Conservation (phyloP, 2,888 invertebrate genomes). For the Maniola hyperantus region DNA sequence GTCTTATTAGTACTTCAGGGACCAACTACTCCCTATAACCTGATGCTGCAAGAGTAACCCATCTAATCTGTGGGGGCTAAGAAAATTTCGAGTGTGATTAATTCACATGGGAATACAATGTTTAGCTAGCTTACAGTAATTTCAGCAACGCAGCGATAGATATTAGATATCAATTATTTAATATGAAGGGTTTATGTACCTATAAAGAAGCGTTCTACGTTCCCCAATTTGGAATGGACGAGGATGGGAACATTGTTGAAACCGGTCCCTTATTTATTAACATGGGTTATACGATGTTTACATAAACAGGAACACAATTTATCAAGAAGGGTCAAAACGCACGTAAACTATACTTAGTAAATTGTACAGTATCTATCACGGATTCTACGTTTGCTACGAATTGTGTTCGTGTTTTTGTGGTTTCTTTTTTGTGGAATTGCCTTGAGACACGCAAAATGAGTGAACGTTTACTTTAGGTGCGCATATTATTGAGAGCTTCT, state of each 20-base stretch:
- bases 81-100: no score
- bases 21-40: no score
- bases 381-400: no score
- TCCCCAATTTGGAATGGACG: neutral
- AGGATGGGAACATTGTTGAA: neutral
- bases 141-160: neutral
- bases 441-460: neutral
- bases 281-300: neutral
- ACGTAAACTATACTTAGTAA: neutral
- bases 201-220: neutral
- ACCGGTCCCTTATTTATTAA: conserved; percentile 7
- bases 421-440: no score
- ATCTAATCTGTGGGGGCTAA: no score
- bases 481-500: no score
- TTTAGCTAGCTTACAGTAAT: neutral
- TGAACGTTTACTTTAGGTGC: no score
- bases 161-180: conserved; percentile 12
- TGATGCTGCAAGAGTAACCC: no score
- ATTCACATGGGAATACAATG: no score
- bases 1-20: no score
- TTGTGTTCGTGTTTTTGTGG: no score
- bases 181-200: neutral
- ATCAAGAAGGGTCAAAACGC: neutral
- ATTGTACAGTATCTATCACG: neutral
- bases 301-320: conserved; percentile 1